Evolutionary conservation across 2,888 invertebrate species (phyloP).

Genomic region (Catonia carolina): DNA sequence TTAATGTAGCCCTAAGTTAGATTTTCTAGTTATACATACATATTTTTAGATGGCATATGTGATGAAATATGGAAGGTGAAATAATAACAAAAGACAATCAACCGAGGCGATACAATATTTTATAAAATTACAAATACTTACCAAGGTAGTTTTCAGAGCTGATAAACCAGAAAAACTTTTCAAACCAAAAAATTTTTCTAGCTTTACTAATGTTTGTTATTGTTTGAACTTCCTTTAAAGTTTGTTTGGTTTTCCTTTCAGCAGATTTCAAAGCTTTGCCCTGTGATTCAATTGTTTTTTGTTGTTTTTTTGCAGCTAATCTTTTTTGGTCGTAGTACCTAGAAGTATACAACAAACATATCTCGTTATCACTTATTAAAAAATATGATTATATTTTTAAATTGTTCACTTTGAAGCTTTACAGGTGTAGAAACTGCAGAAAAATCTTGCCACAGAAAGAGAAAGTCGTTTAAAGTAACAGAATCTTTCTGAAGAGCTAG

Average conservation of each 20-base stretch:
- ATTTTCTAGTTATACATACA: no score
- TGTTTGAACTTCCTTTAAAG: conserved; percentile 85
- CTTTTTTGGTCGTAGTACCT: conserved; percentile 90
- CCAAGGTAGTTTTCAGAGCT: conserved; percentile 88
- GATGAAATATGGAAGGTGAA: no score
- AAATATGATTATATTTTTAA: no score
- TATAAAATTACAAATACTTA: conserved; percentile 35
- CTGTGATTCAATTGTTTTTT: conserved; percentile 91
- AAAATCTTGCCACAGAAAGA: no score
- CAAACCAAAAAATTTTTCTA: conserved; percentile 96
- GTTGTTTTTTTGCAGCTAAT: conserved; percentile 86
- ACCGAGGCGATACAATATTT: no score
- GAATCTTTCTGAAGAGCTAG: no score
- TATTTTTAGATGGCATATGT: no score
- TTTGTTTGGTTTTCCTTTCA: conserved; percentile 88
- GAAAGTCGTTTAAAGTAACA: no score
- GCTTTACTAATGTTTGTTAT: conserved; percentile 91
- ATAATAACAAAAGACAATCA: no score
- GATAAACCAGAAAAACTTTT: conserved; percentile 99
- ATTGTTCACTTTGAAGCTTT: no score
- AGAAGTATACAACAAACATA: conserved; percentile 9
- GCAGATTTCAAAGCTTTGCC: conserved; percentile 93
- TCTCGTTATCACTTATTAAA: not conserved
- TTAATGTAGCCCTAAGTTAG: no score
- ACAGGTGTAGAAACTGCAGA: no score